Evolutionary conservation across 35 echinoderm and acorn worm species (phyloP).

Genomic region (Eucidaris tribuloides): DNA sequence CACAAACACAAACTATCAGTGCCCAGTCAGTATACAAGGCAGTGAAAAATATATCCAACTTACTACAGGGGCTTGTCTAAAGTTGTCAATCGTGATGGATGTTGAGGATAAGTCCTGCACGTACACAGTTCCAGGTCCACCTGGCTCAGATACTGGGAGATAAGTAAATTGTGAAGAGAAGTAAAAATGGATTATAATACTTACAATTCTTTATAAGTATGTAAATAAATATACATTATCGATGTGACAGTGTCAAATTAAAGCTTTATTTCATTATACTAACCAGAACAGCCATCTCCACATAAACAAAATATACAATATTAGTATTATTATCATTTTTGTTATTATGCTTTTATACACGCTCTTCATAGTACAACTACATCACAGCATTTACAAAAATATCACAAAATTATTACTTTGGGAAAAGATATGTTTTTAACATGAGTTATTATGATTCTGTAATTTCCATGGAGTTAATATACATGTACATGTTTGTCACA

Average conservation of each 20-base stretch:
- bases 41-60: not conserved
- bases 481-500: too few relatives aligned
- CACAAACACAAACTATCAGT: not conserved
- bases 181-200: not conserved
- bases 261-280: too few relatives aligned
- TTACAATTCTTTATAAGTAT: not conserved
- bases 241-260: not conserved
- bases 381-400: too few relatives aligned
- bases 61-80: conserved; percentile 40
- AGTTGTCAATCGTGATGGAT: conserved; percentile 62
- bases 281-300: too few relatives aligned
- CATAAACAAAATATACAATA: too few relatives aligned
- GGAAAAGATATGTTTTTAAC: too few relatives aligned
- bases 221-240: not conserved
- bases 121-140: conserved; percentile 65
- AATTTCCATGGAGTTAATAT: too few relatives aligned
- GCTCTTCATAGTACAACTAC: too few relatives aligned
- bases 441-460: too few relatives aligned
- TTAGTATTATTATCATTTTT: too few relatives aligned
- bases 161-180: not conserved
- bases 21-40: not conserved
- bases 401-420: too few relatives aligned
- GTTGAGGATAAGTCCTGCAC: not conserved
- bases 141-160: conserved; percentile 19
- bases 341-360: too few relatives aligned